Evolutionary conservation across 2,888 invertebrate species (phyloP).

Genomic region (Dynastes maya): DNA sequence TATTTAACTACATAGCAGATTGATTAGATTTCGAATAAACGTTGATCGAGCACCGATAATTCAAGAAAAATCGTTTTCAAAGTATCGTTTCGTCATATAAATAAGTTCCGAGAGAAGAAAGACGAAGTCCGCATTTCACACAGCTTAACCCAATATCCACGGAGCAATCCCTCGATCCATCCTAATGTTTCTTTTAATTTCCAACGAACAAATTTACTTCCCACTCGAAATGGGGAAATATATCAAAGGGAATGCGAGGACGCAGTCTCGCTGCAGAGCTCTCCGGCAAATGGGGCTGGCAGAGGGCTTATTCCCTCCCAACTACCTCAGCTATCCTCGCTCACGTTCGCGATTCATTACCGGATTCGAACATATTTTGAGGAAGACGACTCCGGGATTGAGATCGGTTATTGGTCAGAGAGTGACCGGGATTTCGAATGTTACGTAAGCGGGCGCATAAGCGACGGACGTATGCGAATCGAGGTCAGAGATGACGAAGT

Average conservation of each 20-base stretch:
- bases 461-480: background rate
- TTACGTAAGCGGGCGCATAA: conserved; percentile 48
- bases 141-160: conserved; percentile 3
- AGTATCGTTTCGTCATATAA: background rate
- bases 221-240: conserved; percentile 33
- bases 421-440: conserved; percentile 34
- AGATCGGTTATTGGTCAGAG: conserved; percentile 59
- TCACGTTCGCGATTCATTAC: conserved; percentile 61
- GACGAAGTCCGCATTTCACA: background rate
- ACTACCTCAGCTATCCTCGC: conserved; percentile 29
- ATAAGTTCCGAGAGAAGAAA: background rate
- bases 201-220: conserved; percentile 31
- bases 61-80: background rate
- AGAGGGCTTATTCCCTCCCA: background rate
- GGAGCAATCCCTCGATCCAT: conserved; percentile 12
- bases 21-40: background rate
- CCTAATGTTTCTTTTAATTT: conserved; percentile 26
- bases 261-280: conserved; percentile 13
- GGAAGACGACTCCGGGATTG: conserved; percentile 55
- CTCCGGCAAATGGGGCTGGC: conserved; percentile 17
- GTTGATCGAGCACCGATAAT: background rate
- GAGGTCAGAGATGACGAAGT: conserved; percentile 47
- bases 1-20: background rate
- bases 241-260: conserved; percentile 31
- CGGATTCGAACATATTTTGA: conserved; percentile 59